These are phyloP conservation scores for Acanthosepion pharaonis DNA, from an alignment of 2,888 invertebrate genomes.

Conservation along the genomic window DNA sequence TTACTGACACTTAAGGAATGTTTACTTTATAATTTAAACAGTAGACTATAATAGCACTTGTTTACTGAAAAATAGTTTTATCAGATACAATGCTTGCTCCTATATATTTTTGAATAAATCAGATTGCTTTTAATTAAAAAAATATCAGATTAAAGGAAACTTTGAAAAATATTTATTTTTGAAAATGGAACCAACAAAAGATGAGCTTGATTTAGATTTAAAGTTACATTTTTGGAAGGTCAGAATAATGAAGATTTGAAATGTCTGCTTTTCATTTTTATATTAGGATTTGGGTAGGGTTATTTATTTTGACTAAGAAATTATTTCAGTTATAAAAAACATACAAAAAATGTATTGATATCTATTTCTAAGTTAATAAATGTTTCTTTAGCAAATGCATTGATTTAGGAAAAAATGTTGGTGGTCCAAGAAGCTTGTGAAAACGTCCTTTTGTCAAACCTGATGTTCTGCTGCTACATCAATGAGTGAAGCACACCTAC, in stretches of 20 bases:
- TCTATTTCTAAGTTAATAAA: neutral
- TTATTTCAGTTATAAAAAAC: neutral
- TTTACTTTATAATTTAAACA: too few species aligned
- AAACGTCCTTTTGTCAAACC: neutral
- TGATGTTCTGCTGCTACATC: neutral
- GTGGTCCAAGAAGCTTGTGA: constrained; percentile 11
- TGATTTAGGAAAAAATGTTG: neutral
- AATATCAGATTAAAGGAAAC: too few species aligned
- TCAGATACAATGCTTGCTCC: too few species aligned
- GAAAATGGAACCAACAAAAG: neutral
- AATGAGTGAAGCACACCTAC: neutral
- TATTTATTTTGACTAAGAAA: neutral
- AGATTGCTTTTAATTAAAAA: too few species aligned
- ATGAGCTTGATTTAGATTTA: neutral
- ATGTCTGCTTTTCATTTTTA: neutral
- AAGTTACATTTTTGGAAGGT: neutral
- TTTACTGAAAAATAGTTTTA: too few species aligned
- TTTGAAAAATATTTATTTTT: too few species aligned
- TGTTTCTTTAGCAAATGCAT: neutral
- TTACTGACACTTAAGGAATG: too few species aligned
- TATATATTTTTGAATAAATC: too few species aligned
- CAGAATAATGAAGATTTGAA: neutral
- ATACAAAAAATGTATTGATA: neutral
- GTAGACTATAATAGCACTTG: too few species aligned
- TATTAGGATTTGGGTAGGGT: neutral